Conservation (phyloP, 2,797 vertebrate species). For the Eptatretus atami region DNA sequence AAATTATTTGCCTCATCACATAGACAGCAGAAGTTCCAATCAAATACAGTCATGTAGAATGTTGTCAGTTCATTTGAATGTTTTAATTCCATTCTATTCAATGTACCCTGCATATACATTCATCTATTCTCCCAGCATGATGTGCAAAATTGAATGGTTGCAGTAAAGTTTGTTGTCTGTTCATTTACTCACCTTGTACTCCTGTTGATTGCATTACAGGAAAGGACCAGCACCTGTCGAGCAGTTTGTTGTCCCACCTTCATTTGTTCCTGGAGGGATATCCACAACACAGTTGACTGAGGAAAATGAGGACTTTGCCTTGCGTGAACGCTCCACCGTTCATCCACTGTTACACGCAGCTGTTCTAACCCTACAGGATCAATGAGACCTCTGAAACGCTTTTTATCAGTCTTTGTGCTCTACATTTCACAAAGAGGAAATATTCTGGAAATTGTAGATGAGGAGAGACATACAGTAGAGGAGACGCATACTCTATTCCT, state of each 20-base stretch:
- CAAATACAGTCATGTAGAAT: too few relatives aligned
- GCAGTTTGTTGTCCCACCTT: conserved; percentile 44
- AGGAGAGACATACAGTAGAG: too few relatives aligned
- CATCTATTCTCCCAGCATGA: too few relatives aligned
- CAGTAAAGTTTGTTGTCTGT: background rate
- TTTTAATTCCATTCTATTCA: too few relatives aligned
- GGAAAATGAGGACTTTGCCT: conserved; percentile 67
- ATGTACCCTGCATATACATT: too few relatives aligned
- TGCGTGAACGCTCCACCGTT: conserved; percentile 50
- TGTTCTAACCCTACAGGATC: conserved; percentile 8
- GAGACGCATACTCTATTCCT: too few relatives aligned
- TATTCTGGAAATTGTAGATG: too few relatives aligned
- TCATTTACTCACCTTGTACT: conserved; percentile 3
- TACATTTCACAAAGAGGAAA: too few relatives aligned
- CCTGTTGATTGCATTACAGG: conserved; percentile 18
- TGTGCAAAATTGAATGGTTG: background rate
- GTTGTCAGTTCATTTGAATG: background rate
- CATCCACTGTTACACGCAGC: conserved; percentile 24
- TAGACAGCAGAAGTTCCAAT: too few relatives aligned
- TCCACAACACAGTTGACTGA: conserved; percentile 62
- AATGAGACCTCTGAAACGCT: too few relatives aligned
- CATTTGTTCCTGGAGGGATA: conserved; percentile 33
- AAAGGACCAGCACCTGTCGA: conserved; percentile 18
- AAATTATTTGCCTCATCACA: too few relatives aligned
- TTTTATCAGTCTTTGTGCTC: too few relatives aligned